Percentiles rank a stretch among this genome's conserved stretches.
Conservation (phyloP, 2,888 invertebrate species). For the Eumerus sabulonum region DNA sequence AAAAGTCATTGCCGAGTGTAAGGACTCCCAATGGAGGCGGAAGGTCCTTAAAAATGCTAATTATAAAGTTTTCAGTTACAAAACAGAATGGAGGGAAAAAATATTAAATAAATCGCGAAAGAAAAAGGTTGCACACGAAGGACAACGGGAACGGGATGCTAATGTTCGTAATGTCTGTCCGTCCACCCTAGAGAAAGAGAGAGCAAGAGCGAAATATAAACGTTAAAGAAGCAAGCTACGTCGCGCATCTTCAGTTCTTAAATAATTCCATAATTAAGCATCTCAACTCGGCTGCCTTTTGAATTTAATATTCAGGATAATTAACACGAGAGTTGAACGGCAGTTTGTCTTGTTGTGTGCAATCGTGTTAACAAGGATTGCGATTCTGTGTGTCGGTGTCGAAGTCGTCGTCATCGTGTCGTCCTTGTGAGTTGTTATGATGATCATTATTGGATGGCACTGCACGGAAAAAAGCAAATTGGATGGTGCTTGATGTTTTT, state of each 20-base stretch:
- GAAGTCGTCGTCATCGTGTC: too few relatives aligned
- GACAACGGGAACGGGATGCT: conserved; percentile 15
- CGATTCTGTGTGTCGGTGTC: too few relatives aligned
- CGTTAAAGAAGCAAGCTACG: conserved; percentile 61
- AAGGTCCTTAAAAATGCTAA: conserved; percentile 63
- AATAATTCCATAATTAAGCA: conserved; percentile 68
- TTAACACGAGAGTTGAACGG: conserved; percentile 65
- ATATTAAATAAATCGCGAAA: conserved; percentile 6
- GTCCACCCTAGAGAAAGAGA: too few relatives aligned
- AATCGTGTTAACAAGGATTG: too few relatives aligned
- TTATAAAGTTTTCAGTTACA: conserved; percentile 62
- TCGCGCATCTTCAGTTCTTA: conserved; percentile 63
- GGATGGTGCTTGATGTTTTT: too few relatives aligned
- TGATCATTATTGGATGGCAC: too few relatives aligned
- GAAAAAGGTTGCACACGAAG: conserved; percentile 9
- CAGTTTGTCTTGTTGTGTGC: conserved; percentile 36
- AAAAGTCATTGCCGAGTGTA: conserved; percentile 53
- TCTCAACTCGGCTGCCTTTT: conserved; percentile 62
- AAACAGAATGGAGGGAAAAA: conserved; percentile 35
- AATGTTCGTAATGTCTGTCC: too few relatives aligned
- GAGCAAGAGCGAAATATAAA: conserved; percentile 30
- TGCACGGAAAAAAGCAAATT: too few relatives aligned
- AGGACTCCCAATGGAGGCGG: conserved; percentile 35
- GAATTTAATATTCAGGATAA: conserved; percentile 68
- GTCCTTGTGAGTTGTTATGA: too few relatives aligned